Base-by-base conservation (phyloP, 2,113 vertebrate species). In the Paradisaea rubra region DNA sequence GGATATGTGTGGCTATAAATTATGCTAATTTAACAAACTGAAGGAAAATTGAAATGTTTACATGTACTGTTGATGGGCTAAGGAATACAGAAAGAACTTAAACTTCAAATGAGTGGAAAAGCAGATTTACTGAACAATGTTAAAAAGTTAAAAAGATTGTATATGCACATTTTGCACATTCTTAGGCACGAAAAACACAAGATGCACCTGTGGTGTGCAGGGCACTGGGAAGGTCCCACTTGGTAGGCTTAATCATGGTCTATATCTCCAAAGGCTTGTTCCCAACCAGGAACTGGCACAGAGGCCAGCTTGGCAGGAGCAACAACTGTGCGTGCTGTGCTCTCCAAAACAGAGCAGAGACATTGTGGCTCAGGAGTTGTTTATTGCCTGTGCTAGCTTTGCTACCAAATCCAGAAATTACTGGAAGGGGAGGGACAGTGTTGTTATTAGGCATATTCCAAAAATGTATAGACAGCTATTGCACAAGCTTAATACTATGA, bases 301-400 rank as follows among this genome's bases (percentile, higher is more conserved):
- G 66, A 63, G 17, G 41, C 33, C 52, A 70, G 23, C 37, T 39
- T 18, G 18, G 22, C n/a, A 71, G 78, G 23, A 47, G 5, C 31
- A 73, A 7, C 21, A 3, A 4, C 19, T n/a, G 35, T 39, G 33
- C 2, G 0, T 35, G 31, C 63, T 52, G 30, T 66, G 12, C 28
- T 72, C 39, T 66, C 13, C 53, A 9, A 44, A 73, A 57, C 9
- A 37, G 9, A 41, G 28, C 9, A 2, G 10, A 24, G 33, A 35
- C 18, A 6, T 37, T 42, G 45, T 0, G 0, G 60, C 73, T 60
- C 28, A 6, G 63, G 39, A 49, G 39, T 11, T 8, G 10, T 44
- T 83, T 49, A 37, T 49, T 53, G 44, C 39, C 9, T 5, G 0
- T 44, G 27, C 15, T 37, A 30, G 25, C 63, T 59, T 83, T 52